Percentiles rank a stretch among this genome's conserved stretches.
These are phyloP conservation scores for Ips typographus DNA, from an alignment of 1,140 invertebrate species.

Conservation along the genomic window DNA sequence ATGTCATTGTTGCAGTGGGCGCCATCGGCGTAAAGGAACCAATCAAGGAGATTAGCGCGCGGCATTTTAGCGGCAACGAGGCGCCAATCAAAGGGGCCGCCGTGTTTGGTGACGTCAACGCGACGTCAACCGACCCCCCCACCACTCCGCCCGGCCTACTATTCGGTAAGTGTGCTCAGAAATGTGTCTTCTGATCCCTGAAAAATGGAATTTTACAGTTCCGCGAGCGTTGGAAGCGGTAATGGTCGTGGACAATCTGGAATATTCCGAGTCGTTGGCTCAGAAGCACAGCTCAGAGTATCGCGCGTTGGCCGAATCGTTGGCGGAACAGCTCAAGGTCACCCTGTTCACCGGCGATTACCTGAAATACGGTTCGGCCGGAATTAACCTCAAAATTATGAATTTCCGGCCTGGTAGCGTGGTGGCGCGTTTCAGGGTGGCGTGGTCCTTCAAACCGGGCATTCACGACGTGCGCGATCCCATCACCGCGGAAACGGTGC, in stretches of 20 bases:
- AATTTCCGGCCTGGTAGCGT: conserved; percentile 66
- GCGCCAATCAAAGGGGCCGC: conserved; percentile 41
- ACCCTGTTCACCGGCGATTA: conserved; percentile 57
- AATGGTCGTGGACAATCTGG: conserved; percentile 65
- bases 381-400: conserved; percentile 64
- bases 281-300: conserved; percentile 64
- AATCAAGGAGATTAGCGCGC: conserved; percentile 45
- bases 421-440: conserved; percentile 63
- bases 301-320: conserved; percentile 57
- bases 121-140: conserved; percentile 52
- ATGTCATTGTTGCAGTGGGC: conserved; percentile 51
- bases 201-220: conserved; percentile 55
- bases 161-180: conserved; percentile 31
- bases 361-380: conserved; percentile 56
- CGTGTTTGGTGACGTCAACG: conserved; percentile 37
- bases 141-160: conserved; percentile 53
- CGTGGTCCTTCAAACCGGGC: conserved; percentile 61
- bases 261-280: conserved; percentile 60
- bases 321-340: conserved; percentile 62
- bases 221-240: conserved; percentile 67
- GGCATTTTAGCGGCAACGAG: conserved; percentile 44
- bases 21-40: conserved; percentile 58
- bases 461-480: conserved; percentile 55
- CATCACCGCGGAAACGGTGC: conserved; percentile 55
- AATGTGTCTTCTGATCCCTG: no score